Evolutionary conservation across 2,113 vertebrate species (phyloP).

Genomic region (Brachyhypopomus occidentalis): DNA sequence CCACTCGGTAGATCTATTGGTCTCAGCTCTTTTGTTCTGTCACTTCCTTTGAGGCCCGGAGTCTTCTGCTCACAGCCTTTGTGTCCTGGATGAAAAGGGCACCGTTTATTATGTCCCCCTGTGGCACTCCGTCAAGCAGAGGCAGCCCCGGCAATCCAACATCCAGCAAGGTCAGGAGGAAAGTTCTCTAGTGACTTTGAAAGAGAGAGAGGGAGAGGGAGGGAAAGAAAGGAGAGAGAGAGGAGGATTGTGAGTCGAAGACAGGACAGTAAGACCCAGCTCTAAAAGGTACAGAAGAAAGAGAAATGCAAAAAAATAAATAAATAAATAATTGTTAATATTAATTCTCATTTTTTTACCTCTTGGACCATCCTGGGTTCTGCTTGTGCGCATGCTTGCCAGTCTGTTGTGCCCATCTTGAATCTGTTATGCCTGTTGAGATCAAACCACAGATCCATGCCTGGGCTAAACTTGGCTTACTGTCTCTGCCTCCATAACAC

Average conservation of each 20-base stretch:
- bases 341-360: neutral
- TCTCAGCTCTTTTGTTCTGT: constrained; percentile 43
- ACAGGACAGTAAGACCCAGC: neutral
- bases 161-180: constrained; percentile 44
- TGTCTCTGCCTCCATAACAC: too few species aligned
- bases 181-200: constrained; percentile 45
- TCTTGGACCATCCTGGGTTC: constrained; percentile 9
- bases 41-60: constrained; percentile 47
- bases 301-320: neutral
- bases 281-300: constrained; percentile 1
- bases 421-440: neutral
- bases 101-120: constrained; percentile 52
- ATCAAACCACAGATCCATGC: neutral
- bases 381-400: neutral
- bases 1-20: constrained; percentile 46
- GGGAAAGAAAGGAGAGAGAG: constrained; percentile 1
- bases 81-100: constrained; percentile 53
- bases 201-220: neutral
- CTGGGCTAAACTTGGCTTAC: too few species aligned
- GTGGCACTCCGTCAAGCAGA: constrained; percentile 48
- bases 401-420: neutral
- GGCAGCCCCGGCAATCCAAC: constrained; percentile 47
- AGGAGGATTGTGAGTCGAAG: neutral
- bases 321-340: too few species aligned
- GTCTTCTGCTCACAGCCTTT: constrained; percentile 49